Conservation (phyloP, 2,888 invertebrate genomes). For the Cerceris rybyensis region DNA sequence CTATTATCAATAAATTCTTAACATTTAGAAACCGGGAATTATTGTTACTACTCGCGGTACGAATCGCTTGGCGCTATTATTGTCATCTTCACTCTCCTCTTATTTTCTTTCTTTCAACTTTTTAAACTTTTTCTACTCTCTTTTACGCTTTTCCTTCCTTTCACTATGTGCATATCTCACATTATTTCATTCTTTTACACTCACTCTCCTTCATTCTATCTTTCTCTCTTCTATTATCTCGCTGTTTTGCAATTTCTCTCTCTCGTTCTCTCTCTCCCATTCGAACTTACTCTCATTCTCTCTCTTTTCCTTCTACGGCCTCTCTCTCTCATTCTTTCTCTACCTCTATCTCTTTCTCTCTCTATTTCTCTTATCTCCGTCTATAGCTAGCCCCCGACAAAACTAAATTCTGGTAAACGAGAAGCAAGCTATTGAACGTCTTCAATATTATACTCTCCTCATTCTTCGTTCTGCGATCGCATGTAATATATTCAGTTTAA, state of each 20-base stretch:
- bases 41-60: constrained; percentile 58
- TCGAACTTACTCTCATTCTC: constrained; percentile 5
- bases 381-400: constrained; percentile 64
- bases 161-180: constrained; percentile 10
- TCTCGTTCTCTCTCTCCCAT: constrained; percentile 9
- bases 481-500: constrained; percentile 52
- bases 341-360: constrained; percentile 21
- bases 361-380: constrained; percentile 30
- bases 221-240: constrained; percentile 21
- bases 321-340: constrained; percentile 13
- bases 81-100: constrained; percentile 72
- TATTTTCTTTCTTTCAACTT: constrained; percentile 10
- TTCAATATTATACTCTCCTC: constrained; percentile 45
- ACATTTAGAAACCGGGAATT: neutral
- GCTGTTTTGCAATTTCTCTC: constrained; percentile 9
- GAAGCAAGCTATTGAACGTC: constrained; percentile 62
- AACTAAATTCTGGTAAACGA: constrained; percentile 67
- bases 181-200: constrained; percentile 4
- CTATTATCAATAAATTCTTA: neutral
- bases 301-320: neutral
- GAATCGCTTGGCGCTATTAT: constrained; percentile 75
- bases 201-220: constrained; percentile 25
- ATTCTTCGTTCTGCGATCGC: constrained; percentile 32
- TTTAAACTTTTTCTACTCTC: constrained; percentile 35
- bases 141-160: constrained; percentile 17